These are phyloP conservation scores for Rhopalosiphum maidis DNA, from an alignment of 1,140 invertebrate species.

Conservation along the genomic window DNA sequence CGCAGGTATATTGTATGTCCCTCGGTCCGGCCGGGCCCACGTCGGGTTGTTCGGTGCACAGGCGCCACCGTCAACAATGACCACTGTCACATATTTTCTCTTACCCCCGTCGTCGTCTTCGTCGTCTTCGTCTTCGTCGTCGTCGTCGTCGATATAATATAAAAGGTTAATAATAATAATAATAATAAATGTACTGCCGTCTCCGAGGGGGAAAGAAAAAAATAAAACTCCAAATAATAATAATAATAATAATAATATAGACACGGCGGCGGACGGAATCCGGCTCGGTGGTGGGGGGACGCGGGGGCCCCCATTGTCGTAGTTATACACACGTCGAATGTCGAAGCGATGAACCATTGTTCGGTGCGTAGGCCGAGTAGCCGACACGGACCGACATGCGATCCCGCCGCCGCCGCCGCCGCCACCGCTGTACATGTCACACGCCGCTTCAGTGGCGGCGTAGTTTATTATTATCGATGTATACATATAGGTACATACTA, in stretches of 20 bases:
- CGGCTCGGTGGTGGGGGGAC: background rate
- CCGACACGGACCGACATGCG: constrained; percentile 43
- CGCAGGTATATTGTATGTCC: background rate
- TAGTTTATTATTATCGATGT: background rate
- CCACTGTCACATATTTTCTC: constrained; percentile 56
- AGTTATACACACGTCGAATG: constrained; percentile 7
- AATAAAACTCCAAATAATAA: constrained; percentile 9
- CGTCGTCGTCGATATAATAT: background rate
- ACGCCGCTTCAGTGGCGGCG: background rate
- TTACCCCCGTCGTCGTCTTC: constrained; percentile 29
- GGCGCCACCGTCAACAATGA: constrained; percentile 56
- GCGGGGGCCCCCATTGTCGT: constrained; percentile 21
- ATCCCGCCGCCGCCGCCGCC: constrained; percentile 12
- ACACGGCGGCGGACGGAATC: constrained; percentile 27
- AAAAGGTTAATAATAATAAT: constrained; percentile 50
- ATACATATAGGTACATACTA: background rate
- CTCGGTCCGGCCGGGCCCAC: background rate
- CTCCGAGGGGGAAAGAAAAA: background rate
- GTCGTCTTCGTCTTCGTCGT: background rate
- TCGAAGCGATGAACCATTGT: constrained; percentile 21
- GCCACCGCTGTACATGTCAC: background rate
- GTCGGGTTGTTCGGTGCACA: background rate
- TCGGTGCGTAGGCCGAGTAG: constrained; percentile 54
- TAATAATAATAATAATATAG: constrained; percentile 20
- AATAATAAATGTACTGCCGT: constrained; percentile 43